phyloP scores from a whole-genome alignment of 2,113 vertebrate species.

The Rhinopithecus roxellana region DNA sequence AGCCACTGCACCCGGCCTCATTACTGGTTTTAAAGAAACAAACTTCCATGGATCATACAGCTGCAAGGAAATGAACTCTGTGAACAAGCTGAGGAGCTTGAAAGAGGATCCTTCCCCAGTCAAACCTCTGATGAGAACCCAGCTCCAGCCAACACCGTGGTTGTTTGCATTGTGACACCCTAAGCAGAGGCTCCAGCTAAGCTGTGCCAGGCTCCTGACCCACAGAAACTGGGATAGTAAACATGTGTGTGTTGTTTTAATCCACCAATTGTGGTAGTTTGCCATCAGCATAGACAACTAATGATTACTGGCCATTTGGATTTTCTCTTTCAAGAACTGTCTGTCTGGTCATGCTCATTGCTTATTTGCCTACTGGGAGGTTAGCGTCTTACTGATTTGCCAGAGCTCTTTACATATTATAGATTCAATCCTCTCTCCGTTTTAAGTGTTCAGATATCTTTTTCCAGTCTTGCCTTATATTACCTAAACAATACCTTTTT shows the following conservation, averaged over 20 bases:
- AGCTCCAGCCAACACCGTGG: not conserved
- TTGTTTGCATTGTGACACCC: fast-evolving
- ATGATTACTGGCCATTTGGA: not conserved
- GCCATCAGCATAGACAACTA: not conserved
- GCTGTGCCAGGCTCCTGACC: not conserved
- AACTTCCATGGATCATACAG: not conserved
- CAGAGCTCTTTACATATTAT: too few species aligned
- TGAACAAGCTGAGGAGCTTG: not conserved
- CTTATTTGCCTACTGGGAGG: too few species aligned
- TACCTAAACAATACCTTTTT: too few species aligned
- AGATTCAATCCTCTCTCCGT: too few species aligned
- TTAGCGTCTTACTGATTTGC: too few species aligned
- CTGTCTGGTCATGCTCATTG: too few species aligned
- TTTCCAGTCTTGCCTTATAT: too few species aligned
- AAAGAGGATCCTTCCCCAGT: not conserved
- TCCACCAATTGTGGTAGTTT: not conserved
- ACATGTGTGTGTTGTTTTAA: not conserved
- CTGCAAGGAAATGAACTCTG: not conserved
- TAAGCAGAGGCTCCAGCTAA: not conserved
- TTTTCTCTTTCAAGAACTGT: too few species aligned
- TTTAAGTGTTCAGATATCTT: too few species aligned
- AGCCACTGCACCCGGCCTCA: not conserved
- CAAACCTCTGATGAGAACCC: not conserved
- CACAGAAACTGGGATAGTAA: not conserved
- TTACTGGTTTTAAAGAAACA: not conserved